These are phyloP conservation scores for Spea hammondii DNA, from an alignment of 2,797 vertebrate species.

Conservation along the genomic window DNA sequence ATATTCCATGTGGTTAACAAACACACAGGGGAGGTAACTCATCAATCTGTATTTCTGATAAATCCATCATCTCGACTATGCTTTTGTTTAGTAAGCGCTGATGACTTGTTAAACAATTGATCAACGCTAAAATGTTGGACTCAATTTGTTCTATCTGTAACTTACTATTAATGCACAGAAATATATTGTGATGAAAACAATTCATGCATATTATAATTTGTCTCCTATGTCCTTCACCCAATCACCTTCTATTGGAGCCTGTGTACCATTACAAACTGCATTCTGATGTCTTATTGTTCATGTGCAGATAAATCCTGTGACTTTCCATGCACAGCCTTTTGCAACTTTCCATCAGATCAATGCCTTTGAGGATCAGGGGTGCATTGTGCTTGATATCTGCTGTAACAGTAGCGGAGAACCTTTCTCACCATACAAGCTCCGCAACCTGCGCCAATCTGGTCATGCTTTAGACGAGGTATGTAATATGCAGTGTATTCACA, in stretches of 20 bases:
- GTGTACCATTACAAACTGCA: too few species aligned
- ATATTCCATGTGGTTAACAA: constrained; percentile 84
- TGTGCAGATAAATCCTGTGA: constrained; percentile 68
- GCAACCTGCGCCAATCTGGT: constrained; percentile 83
- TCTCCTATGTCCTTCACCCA: too few species aligned
- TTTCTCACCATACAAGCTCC: constrained; percentile 75
- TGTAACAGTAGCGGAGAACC: constrained; percentile 76
- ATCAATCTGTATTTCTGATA: background rate
- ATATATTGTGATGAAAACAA: too few species aligned
- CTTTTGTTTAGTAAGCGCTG: too few species aligned
- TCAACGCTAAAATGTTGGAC: background rate
- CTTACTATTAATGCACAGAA: background rate
- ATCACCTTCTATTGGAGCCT: too few species aligned
- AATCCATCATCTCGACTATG: too few species aligned
- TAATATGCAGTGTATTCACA: background rate
- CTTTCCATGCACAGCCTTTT: constrained; percentile 72
- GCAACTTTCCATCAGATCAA: constrained; percentile 90
- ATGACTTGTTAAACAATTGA: background rate
- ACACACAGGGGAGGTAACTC: constrained; percentile 78
- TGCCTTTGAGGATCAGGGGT: constrained; percentile 84
- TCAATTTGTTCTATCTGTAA: background rate
- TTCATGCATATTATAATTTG: too few species aligned
- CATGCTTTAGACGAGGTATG: constrained; percentile 66
- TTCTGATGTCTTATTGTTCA: too few species aligned
- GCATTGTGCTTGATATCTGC: constrained; percentile 86